Base-by-base conservation (phyloP, 2,888 invertebrate genomes). In the Nymphalis c-album region DNA sequence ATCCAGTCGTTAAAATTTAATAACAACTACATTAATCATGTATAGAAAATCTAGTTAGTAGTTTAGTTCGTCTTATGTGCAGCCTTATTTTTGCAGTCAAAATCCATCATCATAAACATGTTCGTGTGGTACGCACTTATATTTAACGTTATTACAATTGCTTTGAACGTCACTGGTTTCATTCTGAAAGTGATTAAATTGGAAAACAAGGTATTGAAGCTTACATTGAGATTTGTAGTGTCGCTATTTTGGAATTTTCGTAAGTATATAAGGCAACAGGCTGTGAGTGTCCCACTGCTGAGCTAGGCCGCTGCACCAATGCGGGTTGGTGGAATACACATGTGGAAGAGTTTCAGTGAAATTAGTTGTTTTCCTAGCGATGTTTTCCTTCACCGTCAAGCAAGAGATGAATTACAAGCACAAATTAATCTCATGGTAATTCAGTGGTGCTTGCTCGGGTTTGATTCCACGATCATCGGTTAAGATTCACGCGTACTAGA, bases 51-150 rank as follows among this genome's bases (percentile, higher is more conserved):
- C 1, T 6, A 5, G 6, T 31, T 31, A 5, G 26, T 31, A 31
- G 6, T 6, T 6, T 6, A 5, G 6, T 31, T 31, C 26, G 26
- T 31, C 6, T 31, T 6, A 31, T 48, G 2, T 48, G 7, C 8
- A 3, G 6, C 10, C n/a, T 57, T 67, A 20, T 50, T 62, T 47
- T 78, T 76, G 13, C 76, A 84, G 84, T 55, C 68, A 1, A 79
- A 75, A 8, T 70, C 68, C 16, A 17, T 67, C 0, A 69, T 76
- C 0, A 67, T 83, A 1, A 74, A 78, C 46, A 10, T 77, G 0
- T 84, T 76, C 67, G 67, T 83, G 0, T 83, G 80, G 81, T 72
- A 71, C 53, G 76, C 68, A 0, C 74, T 82, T 5, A 53, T 83
- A 1, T 83, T 76, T 62, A 77, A 74, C 47, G 75, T 76, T 31